A percentile compares a stretch with the other conserved stretches of the same genome.
Evolutionary conservation across 2,797 vertebrate genomes (phyloP).

Genomic region (Numenius phaeopus): DNA sequence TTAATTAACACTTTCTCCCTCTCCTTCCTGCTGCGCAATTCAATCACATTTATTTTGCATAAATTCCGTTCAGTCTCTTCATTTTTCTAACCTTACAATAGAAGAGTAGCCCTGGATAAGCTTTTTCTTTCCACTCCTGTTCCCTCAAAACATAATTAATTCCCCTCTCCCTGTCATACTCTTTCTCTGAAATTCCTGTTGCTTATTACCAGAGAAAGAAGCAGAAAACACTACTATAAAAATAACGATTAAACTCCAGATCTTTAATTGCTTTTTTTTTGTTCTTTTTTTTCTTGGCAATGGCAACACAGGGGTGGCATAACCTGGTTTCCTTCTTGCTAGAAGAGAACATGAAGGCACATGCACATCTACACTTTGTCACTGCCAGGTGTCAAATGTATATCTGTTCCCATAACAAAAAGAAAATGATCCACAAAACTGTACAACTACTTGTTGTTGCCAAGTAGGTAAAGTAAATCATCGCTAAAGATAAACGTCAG

Average conservation of each 20-base stretch:
- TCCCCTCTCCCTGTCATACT: neutral
- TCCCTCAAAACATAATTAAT: neutral
- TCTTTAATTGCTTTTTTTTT: neutral
- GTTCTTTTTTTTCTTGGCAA: neutral
- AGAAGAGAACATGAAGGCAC: neutral
- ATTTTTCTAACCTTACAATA: neutral
- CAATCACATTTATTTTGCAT: neutral
- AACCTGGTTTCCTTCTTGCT: neutral
- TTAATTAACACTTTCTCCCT: neutral
- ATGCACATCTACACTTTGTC: neutral
- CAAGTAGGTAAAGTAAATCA: neutral
- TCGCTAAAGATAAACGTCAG: neutral
- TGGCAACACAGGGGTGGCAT: neutral
- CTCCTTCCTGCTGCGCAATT: neutral
- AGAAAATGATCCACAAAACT: neutral
- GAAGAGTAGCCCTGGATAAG: neutral
- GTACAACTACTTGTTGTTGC: neutral
- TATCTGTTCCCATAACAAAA: neutral
- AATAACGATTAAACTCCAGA: neutral
- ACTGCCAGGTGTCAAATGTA: neutral
- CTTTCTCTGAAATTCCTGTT: neutral
- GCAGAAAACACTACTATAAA: neutral
- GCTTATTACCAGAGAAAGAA: neutral
- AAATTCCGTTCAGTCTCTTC: neutral
- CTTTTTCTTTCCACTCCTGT: fast-evolving